Conservation (phyloP, 2,888 invertebrate species). For the Zaprionus lineosus region DNA sequence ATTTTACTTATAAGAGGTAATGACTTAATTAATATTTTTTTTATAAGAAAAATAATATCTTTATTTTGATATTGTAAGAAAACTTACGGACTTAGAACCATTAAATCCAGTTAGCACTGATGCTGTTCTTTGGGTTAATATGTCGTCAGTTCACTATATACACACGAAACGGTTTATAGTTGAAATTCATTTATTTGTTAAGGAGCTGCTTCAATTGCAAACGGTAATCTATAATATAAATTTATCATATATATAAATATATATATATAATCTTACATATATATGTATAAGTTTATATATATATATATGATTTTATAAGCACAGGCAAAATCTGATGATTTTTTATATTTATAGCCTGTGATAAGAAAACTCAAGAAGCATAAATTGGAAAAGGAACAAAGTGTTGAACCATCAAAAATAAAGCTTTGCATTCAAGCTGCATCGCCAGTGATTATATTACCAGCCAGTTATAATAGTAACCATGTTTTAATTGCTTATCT, state of each 20-base stretch:
- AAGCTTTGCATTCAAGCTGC: slow-evolving; percentile 82
- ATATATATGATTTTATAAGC: background rate
- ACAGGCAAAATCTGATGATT: too few relatives aligned
- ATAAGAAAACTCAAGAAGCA: slow-evolving; percentile 80
- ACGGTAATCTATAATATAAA: slow-evolving; percentile 85
- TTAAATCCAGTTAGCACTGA: slow-evolving; percentile 69
- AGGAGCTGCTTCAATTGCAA: slow-evolving; percentile 92
- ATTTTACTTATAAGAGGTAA: slow-evolving; percentile 87
- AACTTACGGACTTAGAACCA: slow-evolving; percentile 48
- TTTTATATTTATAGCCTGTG: slow-evolving; percentile 55
- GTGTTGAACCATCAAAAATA: slow-evolving; percentile 75
- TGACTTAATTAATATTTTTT: background rate
- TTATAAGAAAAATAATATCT: background rate
- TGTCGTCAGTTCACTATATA: slow-evolving; percentile 96
- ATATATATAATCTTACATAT: too few relatives aligned
- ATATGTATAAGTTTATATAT: background rate
- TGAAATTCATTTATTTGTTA: slow-evolving; percentile 93
- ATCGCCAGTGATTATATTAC: slow-evolving; percentile 92
- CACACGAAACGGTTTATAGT: slow-evolving; percentile 96
- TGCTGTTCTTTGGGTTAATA: slow-evolving; percentile 85
- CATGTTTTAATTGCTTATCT: slow-evolving; percentile 92
- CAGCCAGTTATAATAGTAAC: slow-evolving; percentile 91
- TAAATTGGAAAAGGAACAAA: slow-evolving; percentile 59
- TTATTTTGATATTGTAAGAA: slow-evolving; percentile 29
- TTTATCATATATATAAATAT: too few relatives aligned